Conservation (phyloP, 2,888 invertebrate genomes). For the Maniola hyperantus region DNA sequence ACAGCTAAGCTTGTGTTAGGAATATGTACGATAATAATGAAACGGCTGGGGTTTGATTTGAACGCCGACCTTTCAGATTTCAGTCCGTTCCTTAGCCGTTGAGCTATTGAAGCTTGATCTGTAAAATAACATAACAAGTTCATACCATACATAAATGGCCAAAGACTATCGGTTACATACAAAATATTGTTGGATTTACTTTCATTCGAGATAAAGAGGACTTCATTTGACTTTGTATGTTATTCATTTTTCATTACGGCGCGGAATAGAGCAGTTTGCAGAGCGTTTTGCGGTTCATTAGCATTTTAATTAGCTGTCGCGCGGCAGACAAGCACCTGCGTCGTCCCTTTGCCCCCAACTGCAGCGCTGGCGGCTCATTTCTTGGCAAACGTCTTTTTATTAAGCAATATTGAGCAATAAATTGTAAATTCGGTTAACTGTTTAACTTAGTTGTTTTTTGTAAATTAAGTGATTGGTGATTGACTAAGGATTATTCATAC, state of each 20-base stretch:
- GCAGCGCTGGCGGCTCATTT: constrained; percentile 38
- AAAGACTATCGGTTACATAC: too few relatives aligned
- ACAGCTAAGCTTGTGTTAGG: too few relatives aligned
- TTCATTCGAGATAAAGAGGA: background rate
- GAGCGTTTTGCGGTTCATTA: constrained; percentile 60
- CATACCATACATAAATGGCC: too few relatives aligned
- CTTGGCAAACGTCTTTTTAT: constrained; percentile 35
- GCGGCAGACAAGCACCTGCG: constrained; percentile 44
- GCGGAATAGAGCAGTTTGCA: constrained; percentile 30
- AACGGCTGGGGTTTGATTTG: too few relatives aligned
- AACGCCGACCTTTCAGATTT: too few relatives aligned
- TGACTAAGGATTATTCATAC: too few relatives aligned
- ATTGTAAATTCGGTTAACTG: background rate
- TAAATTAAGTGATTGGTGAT: too few relatives aligned
- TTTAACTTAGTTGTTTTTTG: too few relatives aligned
- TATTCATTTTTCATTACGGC: constrained; percentile 30
- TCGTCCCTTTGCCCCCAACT: constrained; percentile 35
- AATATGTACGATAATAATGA: too few relatives aligned
- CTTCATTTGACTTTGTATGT: constrained; percentile 27
- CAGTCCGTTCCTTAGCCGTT: too few relatives aligned
- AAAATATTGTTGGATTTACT: background rate
- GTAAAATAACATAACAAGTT: too few relatives aligned
- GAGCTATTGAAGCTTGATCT: too few relatives aligned
- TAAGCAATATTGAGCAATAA: constrained; percentile 23
- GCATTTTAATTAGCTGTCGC: constrained; percentile 76